Percentiles rank a stretch among this genome's conserved stretches.
Evolutionary conservation across 2,797 vertebrate genomes (phyloP).

Genomic region (Rhabdomys pumilio): DNA sequence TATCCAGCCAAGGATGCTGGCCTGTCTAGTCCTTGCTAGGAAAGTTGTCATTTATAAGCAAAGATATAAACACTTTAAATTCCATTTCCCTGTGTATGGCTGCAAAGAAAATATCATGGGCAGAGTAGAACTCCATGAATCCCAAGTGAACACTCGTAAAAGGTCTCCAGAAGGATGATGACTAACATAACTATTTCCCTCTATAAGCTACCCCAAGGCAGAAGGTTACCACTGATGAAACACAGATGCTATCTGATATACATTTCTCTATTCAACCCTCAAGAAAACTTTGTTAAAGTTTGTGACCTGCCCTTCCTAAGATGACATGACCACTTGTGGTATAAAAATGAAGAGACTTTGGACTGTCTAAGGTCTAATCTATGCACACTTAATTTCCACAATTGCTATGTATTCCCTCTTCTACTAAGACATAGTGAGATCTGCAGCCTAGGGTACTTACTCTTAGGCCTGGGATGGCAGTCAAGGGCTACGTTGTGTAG

Average conservation of each 20-base stretch:
- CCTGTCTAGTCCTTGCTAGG: neutral
- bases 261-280: neutral
- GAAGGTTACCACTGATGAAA: neutral
- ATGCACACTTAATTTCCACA: neutral
- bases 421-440: neutral
- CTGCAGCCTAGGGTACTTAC: neutral
- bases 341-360: neutral
- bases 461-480: neutral
- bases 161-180: neutral
- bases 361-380: neutral
- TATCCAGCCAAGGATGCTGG: neutral
- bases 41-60: neutral
- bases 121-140: neutral
- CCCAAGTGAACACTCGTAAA: neutral
- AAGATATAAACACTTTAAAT: neutral
- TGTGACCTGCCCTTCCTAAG: neutral
- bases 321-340: neutral
- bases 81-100: neutral
- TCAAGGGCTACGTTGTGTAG: neutral
- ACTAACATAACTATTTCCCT: neutral
- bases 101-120: neutral
- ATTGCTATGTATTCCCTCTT: neutral
- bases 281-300: neutral
- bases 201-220: neutral
- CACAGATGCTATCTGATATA: too few relatives aligned